Evolutionary conservation across 1,140 invertebrate species (phyloP).

Genomic region (Copidosoma floridanum): DNA sequence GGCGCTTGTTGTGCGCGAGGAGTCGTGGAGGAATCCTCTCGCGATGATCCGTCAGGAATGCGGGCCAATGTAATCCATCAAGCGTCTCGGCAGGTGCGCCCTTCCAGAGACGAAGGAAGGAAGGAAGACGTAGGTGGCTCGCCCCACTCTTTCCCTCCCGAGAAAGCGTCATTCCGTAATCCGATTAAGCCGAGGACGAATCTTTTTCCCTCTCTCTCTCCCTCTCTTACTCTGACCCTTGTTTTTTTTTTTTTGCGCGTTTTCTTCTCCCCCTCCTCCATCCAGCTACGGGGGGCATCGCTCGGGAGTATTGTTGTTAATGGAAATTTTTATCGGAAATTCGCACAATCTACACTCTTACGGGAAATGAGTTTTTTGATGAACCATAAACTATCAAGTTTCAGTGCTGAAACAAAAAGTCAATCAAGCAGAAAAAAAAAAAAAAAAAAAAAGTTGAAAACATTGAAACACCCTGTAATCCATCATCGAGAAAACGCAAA

Average conservation of each 20-base stretch:
- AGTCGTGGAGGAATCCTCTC: neutral
- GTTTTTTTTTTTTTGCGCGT: conserved; percentile 6
- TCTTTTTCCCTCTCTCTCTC: neutral
- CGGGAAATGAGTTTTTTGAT: too few relatives aligned
- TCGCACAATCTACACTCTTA: too few relatives aligned
- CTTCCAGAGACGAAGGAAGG: too few relatives aligned
- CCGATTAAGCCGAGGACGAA: neutral
- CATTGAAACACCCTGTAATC: too few relatives aligned
- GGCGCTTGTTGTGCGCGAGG: neutral
- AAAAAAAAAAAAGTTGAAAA: too few relatives aligned
- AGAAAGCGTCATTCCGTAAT: neutral
- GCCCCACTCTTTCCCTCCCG: neutral
- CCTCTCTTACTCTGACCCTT: neutral
- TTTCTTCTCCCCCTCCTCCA: neutral
- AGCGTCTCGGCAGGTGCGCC: conserved; percentile 23
- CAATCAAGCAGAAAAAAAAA: too few relatives aligned
- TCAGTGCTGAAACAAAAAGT: too few relatives aligned
- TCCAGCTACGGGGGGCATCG: too few relatives aligned
- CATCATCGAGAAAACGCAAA: too few relatives aligned
- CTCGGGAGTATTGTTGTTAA: too few relatives aligned
- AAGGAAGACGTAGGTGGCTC: neutral
- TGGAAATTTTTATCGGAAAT: too few relatives aligned
- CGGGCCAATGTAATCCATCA: conserved; percentile 54
- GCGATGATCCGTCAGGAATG: conserved; percentile 52
- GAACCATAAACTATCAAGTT: too few relatives aligned